phyloP scores from a whole-genome alignment of 1,140 invertebrate genomes.

The Contarinia nasturtii region DNA sequence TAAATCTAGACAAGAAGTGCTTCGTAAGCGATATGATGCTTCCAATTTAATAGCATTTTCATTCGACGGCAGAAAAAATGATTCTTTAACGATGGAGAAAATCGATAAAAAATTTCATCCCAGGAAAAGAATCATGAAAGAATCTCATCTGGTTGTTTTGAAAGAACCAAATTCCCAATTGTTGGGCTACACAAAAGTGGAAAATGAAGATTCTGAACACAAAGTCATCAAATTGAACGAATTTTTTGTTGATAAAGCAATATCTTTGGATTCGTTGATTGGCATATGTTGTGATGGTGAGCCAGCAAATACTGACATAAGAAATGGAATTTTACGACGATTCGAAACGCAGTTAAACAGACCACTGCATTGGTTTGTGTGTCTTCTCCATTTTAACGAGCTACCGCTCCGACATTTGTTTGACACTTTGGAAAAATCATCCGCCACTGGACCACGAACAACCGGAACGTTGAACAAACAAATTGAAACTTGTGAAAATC shows the following conservation, averaged over 20 bases:
- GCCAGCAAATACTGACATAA: background rate
- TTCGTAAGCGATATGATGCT: constrained; percentile 2
- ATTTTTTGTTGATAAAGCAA: too few relatives aligned
- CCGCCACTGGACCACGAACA: constrained; percentile 1
- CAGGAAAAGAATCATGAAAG: background rate
- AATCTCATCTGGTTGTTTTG: background rate
- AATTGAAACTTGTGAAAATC: background rate
- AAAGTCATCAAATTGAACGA: too few relatives aligned
- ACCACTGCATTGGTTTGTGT: constrained; percentile 3
- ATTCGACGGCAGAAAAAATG: background rate
- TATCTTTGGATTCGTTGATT: background rate
- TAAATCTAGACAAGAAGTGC: background rate
- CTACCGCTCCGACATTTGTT: background rate
- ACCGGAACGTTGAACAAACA: background rate
- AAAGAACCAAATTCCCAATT: constrained; percentile 2
- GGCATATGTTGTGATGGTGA: constrained; percentile 2
- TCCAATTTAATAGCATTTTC: constrained; percentile 1
- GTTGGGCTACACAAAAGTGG: background rate
- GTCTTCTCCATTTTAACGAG: background rate
- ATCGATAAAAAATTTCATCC: background rate
- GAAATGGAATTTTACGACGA: background rate
- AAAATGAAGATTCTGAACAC: too few relatives aligned
- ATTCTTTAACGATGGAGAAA: background rate
- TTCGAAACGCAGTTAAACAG: constrained; percentile 1
- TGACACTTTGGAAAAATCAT: background rate